Base-by-base conservation (phyloP, 1,140 invertebrate genomes). In the Argopecten irradians region DNA sequence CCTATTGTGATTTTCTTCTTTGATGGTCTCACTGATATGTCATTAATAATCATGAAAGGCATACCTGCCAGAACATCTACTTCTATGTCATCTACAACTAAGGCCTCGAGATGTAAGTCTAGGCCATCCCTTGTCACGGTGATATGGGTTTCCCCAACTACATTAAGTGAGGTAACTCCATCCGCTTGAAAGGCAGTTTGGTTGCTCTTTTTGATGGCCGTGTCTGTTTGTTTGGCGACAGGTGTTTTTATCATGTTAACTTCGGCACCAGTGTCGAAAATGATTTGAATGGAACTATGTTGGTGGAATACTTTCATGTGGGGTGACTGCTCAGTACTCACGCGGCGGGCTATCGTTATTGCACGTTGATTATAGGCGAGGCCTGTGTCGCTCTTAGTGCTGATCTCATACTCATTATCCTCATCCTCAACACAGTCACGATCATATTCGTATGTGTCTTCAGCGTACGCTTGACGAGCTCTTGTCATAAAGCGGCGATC, bases 161-260 rank as follows among this genome's bases (percentile, higher is more conserved):
- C 86, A 34, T 84, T 83, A 28, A 92, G 41, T 34, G 91, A 83
- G 1, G 88, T 89, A 35, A 55, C 83, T 9, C 88, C 90, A 71
- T 92, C 91, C 2, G 91, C 92, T 35, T 92, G 90, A 16, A 90
- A 39, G 8, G 90, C 90, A 33, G 36, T 41, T 34, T 90, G 91
- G 34, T 82, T 84, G 7, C 22, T 92, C 9, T 1, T 34, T 36
- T 85, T 41, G 32, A 91, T 88, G 34, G 19, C 16, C 0, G 71
- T 85, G 7, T 85, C 90, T 33, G 90, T 83, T 13, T 55, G 46
- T 28, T 87, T 43, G 7, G 86, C 88, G 36, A 82, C 35, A 11
- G 90, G 86, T 13, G n/a, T 33, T 22, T 86, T 89, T 32, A 92
- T 89, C 89, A 90, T 90, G 28, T 46, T 92, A 0, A 88, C 41